Evolutionary conservation across 2,797 vertebrate species (phyloP), one percentile per base, ranked within the genome.

Genomic region (Muraenolepis orangiensis): DNA sequence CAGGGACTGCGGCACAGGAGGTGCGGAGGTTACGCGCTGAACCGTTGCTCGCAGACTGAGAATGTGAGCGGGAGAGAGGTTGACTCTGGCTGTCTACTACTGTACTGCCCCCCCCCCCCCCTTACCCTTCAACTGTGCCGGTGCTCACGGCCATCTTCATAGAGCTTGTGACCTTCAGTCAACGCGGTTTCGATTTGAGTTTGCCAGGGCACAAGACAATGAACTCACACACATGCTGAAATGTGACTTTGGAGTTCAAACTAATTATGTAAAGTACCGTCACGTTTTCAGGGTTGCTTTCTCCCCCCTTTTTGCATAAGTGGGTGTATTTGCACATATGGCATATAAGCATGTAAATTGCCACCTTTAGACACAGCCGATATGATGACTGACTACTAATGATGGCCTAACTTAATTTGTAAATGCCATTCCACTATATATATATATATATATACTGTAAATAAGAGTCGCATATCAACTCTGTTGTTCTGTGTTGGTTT

Each of bases 201-300:
- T 64, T 10, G 57, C 57, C 7, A 23, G 57, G 57, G 57, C 57
- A 12, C 40, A 26, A 26, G 57, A 64, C 57, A 78, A 78, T 77
- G 31, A 73, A 82, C 76, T 85, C 78, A 76, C 80, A 72, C 76
- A 72, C 75, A 81, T 77, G 51, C 77, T 79, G 69, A 82, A 71
- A 87, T 78, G 32, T 74, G 78, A 78, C 83, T 69, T 28, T 70
- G 69, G 77, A 64, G 74, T 81, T 86, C 75, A 72, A 79, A 81
- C 73, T 74, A 86, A 81, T 87, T 85, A 80, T 85, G 75, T 79
- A 73, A 83, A 89, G 84, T 77, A 72, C 76, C 66, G 30, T 46
- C 67, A 74, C 74, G 80, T 74, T 89, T 86, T 26, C 57, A 26
- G 57, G n/a, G n/a, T n/a, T 26, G 32, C 26, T 26, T 13, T 26